phyloP scores from a whole-genome alignment of 1,140 invertebrate species.

The Metopolophium dirhodum region DNA sequence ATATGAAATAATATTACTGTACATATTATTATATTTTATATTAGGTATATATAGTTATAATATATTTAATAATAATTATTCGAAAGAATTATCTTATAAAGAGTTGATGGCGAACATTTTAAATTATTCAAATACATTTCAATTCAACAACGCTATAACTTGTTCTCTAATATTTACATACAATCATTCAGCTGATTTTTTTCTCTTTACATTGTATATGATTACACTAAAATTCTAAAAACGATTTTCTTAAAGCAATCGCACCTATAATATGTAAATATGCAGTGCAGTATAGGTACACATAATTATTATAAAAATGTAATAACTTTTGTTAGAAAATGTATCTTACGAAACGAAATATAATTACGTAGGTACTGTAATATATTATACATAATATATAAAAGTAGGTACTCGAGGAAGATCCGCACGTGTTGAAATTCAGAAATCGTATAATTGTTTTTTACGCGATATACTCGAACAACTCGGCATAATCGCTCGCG shows the following conservation, averaged over 20 bases:
- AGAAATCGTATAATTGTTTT: not conserved
- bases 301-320: not conserved
- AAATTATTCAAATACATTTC: conserved; percentile 2
- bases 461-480: not conserved
- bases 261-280: not conserved
- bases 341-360: not conserved
- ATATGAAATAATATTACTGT: too few species aligned
- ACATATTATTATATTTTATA: too few species aligned
- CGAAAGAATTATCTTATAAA: not conserved
- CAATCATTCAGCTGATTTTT: not conserved
- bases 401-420: not conserved
- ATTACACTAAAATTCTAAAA: not conserved
- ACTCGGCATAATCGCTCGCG: not conserved
- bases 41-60: not conserved
- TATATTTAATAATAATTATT: not conserved
- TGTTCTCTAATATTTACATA: not conserved
- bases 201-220: not conserved
- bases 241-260: not conserved
- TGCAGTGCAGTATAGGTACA: not conserved
- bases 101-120: not conserved
- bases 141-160: not conserved
- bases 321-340: not conserved
- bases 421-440: not conserved
- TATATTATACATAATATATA: not conserved
- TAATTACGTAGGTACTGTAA: not conserved